These are phyloP conservation scores for Percopsis transmontana DNA, from an alignment of 2,113 vertebrate species.

Conservation along the genomic window DNA sequence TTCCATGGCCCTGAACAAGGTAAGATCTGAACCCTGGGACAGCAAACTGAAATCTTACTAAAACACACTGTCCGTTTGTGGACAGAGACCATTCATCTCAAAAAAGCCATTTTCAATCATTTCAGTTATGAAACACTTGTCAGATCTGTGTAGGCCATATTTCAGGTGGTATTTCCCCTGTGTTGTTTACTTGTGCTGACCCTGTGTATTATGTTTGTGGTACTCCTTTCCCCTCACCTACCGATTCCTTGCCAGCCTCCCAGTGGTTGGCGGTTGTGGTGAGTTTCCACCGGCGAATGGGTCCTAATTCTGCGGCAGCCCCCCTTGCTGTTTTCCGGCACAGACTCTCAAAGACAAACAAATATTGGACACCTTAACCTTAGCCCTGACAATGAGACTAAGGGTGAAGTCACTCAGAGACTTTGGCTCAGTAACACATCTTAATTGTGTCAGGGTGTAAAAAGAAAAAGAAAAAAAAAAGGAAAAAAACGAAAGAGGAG, in stretches of 20 bases:
- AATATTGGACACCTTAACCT: slow-evolving; percentile 60
- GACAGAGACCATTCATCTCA: slow-evolving; percentile 44
- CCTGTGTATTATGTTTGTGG: slow-evolving; percentile 77
- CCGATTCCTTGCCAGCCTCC: slow-evolving; percentile 66
- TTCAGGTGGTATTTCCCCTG: slow-evolving; percentile 68
- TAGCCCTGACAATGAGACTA: slow-evolving; percentile 49
- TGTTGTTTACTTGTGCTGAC: slow-evolving; percentile 71
- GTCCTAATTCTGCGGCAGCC: slow-evolving; percentile 58
- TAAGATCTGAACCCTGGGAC: slow-evolving; percentile 47
- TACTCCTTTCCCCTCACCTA: slow-evolving; percentile 52
- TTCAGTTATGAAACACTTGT: slow-evolving; percentile 52
- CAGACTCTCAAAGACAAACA: slow-evolving; percentile 63
- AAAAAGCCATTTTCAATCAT: slow-evolving; percentile 40
- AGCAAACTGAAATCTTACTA: slow-evolving; percentile 41
- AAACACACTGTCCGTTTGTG: slow-evolving; percentile 24
- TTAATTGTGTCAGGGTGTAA: too few species aligned
- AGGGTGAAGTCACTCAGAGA: slow-evolving; percentile 38
- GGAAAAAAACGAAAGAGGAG: too few species aligned
- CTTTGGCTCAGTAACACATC: slow-evolving; percentile 30
- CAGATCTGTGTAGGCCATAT: slow-evolving; percentile 57
- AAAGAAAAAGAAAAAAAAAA: too few species aligned
- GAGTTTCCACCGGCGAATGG: slow-evolving; percentile 72
- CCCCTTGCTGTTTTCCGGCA: slow-evolving; percentile 47
- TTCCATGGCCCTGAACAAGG: slow-evolving; percentile 79
- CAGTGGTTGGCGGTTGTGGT: slow-evolving; percentile 69